Evolutionary conservation across 2,888 invertebrate species (phyloP).

Genomic region (Apomyelois bistriatella): DNA sequence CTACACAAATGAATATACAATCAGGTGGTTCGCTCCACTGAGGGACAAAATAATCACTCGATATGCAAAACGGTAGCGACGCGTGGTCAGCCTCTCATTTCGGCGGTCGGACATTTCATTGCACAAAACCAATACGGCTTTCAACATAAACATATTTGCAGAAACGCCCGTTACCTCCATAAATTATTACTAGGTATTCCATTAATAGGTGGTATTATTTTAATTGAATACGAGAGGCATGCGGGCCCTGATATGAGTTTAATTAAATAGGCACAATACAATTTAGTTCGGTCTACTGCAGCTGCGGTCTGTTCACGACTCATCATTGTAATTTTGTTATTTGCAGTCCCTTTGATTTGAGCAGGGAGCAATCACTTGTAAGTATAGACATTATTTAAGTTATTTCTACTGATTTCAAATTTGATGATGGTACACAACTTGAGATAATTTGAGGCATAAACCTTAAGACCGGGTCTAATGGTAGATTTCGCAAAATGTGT

Average conservation of each 20-base stretch:
- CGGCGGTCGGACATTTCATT: constrained; percentile 54
- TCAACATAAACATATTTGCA: constrained; percentile 55
- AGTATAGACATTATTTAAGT: background rate
- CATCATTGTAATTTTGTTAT: constrained; percentile 5
- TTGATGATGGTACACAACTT: constrained; percentile 9
- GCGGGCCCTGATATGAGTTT: constrained; percentile 4
- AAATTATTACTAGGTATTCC: constrained; percentile 34
- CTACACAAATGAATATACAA: constrained; percentile 53
- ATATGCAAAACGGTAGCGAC: constrained; percentile 50
- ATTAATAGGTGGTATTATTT: constrained; percentile 29
- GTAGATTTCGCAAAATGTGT: too few relatives aligned
- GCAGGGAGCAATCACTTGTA: background rate
- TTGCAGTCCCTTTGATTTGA: constrained; percentile 2
- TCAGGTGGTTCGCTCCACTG: constrained; percentile 37
- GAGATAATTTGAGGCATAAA: constrained; percentile 12
- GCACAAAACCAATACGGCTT: constrained; percentile 56
- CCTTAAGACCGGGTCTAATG: too few relatives aligned
- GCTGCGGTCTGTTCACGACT: background rate
- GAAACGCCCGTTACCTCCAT: constrained; percentile 39
- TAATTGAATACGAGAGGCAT: constrained; percentile 6
- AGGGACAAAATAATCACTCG: constrained; percentile 59
- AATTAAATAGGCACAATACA: constrained; percentile 5
- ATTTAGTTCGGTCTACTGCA: background rate
- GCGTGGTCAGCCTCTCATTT: constrained; percentile 45
- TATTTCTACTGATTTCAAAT: background rate